A percentile compares a stretch with the other conserved stretches of the same genome.
These are phyloP conservation scores for Budorcas taxicolor DNA, from an alignment of 2,113 vertebrate genomes.

Conservation along the genomic window DNA sequence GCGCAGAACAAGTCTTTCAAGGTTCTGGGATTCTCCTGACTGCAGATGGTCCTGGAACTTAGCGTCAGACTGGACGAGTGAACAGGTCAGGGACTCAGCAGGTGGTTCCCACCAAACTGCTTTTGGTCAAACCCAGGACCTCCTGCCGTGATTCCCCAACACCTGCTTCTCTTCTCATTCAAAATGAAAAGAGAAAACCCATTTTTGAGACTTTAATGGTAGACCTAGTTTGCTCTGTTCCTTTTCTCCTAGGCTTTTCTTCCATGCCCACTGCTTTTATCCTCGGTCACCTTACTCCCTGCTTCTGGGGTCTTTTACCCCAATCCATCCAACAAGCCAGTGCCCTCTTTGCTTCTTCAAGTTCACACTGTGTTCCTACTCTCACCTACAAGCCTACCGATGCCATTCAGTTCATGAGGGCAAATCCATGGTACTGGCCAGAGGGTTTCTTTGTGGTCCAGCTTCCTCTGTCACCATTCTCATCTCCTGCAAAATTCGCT, in stretches of 20 bases:
- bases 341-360: not conserved
- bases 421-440: not conserved
- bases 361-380: not conserved
- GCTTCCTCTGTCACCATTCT: not conserved
- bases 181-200: not conserved
- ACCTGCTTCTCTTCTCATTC: not conserved
- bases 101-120: not conserved
- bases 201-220: not conserved
- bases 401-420: rapidly evolving
- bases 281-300: not conserved
- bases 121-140: not conserved
- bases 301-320: not conserved
- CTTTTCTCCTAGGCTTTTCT: not conserved
- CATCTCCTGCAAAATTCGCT: not conserved
- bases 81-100: not conserved
- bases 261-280: not conserved
- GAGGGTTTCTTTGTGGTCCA: not conserved
- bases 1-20: rapidly evolving
- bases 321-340: not conserved
- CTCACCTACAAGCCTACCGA: not conserved
- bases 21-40: not conserved
- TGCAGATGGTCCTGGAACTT: not conserved
- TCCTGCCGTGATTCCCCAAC: not conserved
- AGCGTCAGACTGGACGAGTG: rapidly evolving
- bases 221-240: not conserved